These are phyloP conservation scores for Solenopsis fugax DNA, from an alignment of 1,140 invertebrate genomes.

Conservation along the genomic window DNA sequence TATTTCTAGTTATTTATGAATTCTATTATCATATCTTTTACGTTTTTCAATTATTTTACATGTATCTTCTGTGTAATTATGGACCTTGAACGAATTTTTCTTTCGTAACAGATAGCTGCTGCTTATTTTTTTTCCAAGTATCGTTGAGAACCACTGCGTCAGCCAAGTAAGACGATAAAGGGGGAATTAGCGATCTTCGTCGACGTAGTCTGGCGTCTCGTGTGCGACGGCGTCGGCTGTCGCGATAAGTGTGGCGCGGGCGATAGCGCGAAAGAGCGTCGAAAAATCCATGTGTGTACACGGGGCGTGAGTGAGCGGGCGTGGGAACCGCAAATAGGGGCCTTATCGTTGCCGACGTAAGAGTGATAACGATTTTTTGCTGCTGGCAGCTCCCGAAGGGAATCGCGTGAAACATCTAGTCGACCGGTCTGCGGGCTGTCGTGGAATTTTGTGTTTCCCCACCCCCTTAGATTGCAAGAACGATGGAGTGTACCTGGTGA, in stretches of 20 bases:
- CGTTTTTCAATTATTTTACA: not conserved
- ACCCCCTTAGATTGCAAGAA: conserved; percentile 14
- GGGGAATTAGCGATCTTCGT: conserved; percentile 57
- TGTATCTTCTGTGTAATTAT: not conserved
- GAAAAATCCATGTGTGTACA: conserved; percentile 70
- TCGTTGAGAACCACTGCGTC: conserved; percentile 62
- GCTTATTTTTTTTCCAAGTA: not conserved
- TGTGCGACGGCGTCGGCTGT: conserved; percentile 70
- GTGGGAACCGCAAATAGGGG: conserved; percentile 74
- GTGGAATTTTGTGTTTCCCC: conserved; percentile 36
- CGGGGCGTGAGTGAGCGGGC: conserved; percentile 55
- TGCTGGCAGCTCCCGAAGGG: conserved; percentile 39
- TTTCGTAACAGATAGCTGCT: not conserved
- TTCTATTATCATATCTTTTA: not conserved
- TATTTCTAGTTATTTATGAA: not conserved
- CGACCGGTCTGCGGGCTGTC: conserved; percentile 44
- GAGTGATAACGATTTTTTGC: conserved; percentile 68
- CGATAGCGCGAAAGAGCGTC: conserved; percentile 68
- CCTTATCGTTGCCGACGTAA: conserved; percentile 63
- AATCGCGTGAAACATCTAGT: conserved; percentile 54
- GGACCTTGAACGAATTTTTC: not conserved
- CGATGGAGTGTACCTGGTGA: not conserved
- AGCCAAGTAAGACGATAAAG: conserved; percentile 52
- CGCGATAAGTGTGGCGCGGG: conserved; percentile 72
- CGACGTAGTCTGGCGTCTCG: conserved; percentile 56